Conservation (phyloP, 53 echinoderm and acorn worm species). For the Arbacia lixula region DNA sequence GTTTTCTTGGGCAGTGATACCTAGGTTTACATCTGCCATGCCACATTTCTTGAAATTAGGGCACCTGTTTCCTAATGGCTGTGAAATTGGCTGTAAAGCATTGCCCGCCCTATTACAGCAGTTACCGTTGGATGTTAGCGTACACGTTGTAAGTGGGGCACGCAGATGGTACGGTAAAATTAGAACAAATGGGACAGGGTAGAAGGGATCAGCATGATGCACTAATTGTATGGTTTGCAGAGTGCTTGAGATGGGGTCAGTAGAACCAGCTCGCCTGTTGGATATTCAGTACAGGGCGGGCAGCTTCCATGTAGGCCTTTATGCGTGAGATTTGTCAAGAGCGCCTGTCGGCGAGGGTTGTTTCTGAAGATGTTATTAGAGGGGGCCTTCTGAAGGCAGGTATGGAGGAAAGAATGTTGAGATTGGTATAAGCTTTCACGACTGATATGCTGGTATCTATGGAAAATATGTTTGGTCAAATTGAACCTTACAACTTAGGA, state of each 20-base stretch:
- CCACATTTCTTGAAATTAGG: constrained; percentile 4
- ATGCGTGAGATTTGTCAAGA: not conserved
- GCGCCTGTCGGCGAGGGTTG: constrained; percentile 2
- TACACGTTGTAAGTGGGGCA: constrained; percentile 40
- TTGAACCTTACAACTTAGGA: too few species aligned
- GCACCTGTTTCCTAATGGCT: constrained; percentile 35
- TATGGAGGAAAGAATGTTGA: too few species aligned
- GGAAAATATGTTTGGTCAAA: too few species aligned
- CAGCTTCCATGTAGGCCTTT: not conserved
- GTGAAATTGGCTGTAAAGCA: not conserved
- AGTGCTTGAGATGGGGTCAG: not conserved
- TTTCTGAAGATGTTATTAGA: too few species aligned
- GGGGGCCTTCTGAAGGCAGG: too few species aligned
- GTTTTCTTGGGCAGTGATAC: too few species aligned
- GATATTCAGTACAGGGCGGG: not conserved
- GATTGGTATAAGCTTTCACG: too few species aligned
- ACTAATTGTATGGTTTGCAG: constrained; percentile 24
- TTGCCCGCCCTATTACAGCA: too few species aligned
- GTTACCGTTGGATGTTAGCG: too few species aligned
- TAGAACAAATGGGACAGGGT: constrained; percentile 19
- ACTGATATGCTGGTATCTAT: too few species aligned
- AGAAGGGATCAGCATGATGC: not conserved
- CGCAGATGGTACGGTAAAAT: constrained; percentile 25
- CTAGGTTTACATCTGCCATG: too few species aligned
- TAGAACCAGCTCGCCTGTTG: constrained; percentile 12